Evolutionary conservation across 2,113 vertebrate genomes (phyloP).

Genomic region (Nibea coibor): DNA sequence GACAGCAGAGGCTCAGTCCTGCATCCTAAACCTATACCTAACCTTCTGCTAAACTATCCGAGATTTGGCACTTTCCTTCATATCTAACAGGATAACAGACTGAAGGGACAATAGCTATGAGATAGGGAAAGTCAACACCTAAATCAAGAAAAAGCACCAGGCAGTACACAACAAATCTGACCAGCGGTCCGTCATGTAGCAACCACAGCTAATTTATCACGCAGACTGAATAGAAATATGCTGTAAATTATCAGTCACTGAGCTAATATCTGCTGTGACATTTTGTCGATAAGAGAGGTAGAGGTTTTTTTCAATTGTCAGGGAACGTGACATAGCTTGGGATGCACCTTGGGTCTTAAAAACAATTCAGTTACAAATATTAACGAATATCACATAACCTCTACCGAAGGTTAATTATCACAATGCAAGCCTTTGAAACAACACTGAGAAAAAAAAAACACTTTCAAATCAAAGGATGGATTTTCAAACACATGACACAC

Average conservation of each 20-base stretch:
- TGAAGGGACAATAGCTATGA: background rate
- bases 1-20: conserved; percentile 30
- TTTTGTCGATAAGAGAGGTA: background rate
- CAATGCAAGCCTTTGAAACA: background rate
- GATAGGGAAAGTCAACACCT: background rate
- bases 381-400: background rate
- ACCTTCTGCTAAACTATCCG: background rate
- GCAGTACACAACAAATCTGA: background rate
- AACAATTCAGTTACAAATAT: background rate
- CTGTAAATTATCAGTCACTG: background rate
- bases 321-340: background rate
- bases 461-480: conserved; percentile 8
- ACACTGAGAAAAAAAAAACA: conserved; percentile 12
- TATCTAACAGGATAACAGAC: background rate
- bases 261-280: background rate
- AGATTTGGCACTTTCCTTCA: conserved; percentile 27
- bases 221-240: background rate
- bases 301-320: background rate
- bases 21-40: background rate
- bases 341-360: background rate
- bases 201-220: conserved; percentile 2
- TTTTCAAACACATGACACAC: background rate
- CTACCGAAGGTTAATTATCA: background rate
- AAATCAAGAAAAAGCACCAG: conserved; percentile 1
- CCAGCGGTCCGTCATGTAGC: conserved; percentile 19